Evolutionary conservation across 1,140 invertebrate genomes (phyloP).

Genomic region (Cyphomyrmex costatus): DNA sequence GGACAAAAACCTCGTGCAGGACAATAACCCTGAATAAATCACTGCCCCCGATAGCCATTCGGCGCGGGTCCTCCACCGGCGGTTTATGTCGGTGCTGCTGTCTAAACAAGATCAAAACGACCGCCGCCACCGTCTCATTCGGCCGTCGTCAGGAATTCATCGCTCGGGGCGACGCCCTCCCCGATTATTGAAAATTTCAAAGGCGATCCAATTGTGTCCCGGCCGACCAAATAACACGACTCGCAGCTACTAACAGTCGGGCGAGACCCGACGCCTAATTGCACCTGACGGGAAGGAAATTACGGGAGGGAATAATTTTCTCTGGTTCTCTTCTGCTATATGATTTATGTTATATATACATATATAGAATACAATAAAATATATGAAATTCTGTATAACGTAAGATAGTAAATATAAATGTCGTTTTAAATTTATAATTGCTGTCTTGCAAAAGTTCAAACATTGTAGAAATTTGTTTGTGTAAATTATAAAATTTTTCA

Average conservation of each 20-base stretch:
- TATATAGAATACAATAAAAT: neutral
- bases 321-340: neutral
- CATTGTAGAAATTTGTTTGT: neutral
- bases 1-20: slow-evolving; percentile 78
- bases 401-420: neutral
- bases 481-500: neutral
- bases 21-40: slow-evolving; percentile 81
- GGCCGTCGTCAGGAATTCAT: slow-evolving; percentile 38
- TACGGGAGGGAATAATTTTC: slow-evolving; percentile 28
- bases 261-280: slow-evolving; percentile 21
- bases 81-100: slow-evolving; percentile 62
- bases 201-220: slow-evolving; percentile 51
- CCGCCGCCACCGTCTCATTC: slow-evolving; percentile 41
- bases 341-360: neutral
- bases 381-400: neutral
- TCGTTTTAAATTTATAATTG: neutral
- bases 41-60: slow-evolving; percentile 69
- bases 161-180: slow-evolving; percentile 28
- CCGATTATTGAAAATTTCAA: slow-evolving; percentile 59
- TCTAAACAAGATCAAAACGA: slow-evolving; percentile 74
- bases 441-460: neutral
- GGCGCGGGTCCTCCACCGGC: slow-evolving; percentile 21
- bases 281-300: slow-evolving; percentile 18
- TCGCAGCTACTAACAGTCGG: slow-evolving; percentile 28
- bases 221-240: slow-evolving; percentile 34